phyloP scores from a whole-genome alignment of 2,797 vertebrate genomes.

The Rhodeus uyekii region DNA sequence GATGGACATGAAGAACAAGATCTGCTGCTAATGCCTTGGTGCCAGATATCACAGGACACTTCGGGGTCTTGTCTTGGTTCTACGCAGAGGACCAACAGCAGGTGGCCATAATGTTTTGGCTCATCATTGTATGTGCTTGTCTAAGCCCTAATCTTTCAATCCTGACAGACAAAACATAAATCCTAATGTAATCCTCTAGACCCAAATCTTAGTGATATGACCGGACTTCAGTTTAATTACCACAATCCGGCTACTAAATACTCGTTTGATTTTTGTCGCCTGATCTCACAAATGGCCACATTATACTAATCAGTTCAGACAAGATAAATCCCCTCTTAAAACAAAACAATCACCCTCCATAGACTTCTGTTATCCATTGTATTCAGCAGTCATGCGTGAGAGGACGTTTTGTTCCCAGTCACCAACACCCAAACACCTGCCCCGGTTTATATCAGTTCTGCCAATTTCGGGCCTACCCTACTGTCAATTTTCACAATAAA shows the following conservation, averaged over 20 bases:
- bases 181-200: background rate
- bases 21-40: background rate
- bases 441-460: background rate
- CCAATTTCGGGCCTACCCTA: background rate
- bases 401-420: constrained; percentile 38
- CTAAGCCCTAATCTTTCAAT: background rate
- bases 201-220: background rate
- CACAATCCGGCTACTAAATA: background rate
- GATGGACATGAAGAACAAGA: too few species aligned
- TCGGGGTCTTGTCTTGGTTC: background rate
- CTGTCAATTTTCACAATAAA: background rate
- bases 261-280: constrained; percentile 10
- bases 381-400: constrained; percentile 29
- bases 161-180: background rate
- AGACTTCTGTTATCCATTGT: constrained; percentile 22
- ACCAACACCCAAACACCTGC: constrained; percentile 25
- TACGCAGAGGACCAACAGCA: background rate
- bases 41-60: background rate
- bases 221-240: background rate
- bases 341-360: background rate
- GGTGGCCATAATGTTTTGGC: too few species aligned
- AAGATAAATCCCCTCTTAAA: constrained; percentile 43
- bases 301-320: constrained; percentile 35
- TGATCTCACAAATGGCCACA: background rate
- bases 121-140: background rate